A percentile compares a stretch with the other conserved stretches of the same genome.
Conservation (phyloP, 2,797 vertebrate genomes). For the Mionectes olivaceus region DNA sequence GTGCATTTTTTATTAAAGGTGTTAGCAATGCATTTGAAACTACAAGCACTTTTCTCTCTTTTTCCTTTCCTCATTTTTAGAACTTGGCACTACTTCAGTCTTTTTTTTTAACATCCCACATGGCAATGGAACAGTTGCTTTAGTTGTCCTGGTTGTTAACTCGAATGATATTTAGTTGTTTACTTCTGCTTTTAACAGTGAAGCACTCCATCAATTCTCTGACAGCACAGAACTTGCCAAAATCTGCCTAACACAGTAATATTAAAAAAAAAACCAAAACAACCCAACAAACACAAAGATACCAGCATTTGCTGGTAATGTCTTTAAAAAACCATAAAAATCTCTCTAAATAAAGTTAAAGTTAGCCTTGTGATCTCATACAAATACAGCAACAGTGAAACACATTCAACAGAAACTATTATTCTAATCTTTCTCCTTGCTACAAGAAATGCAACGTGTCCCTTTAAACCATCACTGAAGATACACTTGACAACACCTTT, state of each 20-base stretch:
- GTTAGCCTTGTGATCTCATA: background rate
- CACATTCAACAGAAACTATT: background rate
- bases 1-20: slow-evolving; percentile 70
- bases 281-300: background rate
- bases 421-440: background rate
- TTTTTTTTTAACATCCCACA: background rate
- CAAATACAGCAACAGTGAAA: background rate
- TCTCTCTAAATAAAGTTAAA: background rate
- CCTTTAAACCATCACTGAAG: background rate
- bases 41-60: slow-evolving; percentile 23
- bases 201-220: background rate
- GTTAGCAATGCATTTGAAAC: slow-evolving; percentile 55
- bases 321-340: background rate
- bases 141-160: background rate
- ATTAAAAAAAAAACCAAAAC: too few relatives aligned
- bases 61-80: background rate
- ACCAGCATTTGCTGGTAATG: background rate
- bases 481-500: accelerated
- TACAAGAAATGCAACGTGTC: background rate
- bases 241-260: background rate
- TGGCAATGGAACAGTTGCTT: background rate
- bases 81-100: background rate
- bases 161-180: background rate
- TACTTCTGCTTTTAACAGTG: background rate
- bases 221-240: background rate